Base-by-base conservation (phyloP, 2,888 invertebrate genomes). In the Calameuta pallipes region DNA sequence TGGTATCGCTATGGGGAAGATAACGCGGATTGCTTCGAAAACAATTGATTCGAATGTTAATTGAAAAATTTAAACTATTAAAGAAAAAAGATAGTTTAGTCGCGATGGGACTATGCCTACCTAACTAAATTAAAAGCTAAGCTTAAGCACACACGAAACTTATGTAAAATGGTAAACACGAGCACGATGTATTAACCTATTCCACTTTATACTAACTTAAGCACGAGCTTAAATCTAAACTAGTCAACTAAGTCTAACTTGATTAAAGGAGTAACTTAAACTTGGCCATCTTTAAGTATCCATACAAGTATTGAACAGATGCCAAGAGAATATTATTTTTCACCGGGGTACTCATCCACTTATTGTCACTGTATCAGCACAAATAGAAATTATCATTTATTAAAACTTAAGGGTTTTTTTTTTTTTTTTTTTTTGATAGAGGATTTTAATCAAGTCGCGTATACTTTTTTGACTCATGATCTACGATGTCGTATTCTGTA, bases 271-370 rank as follows among this genome's bases (percentile, higher is more conserved):
- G 78, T 78, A 76, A 78, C 73, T 69, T 3, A 73, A 73, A 36
- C 76, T 68, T 31, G 56, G 41, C 73, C 73, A 41, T 68, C 68
- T 56, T 69, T 73, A n/a, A 41, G 70, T 33, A 73, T 30, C 71
- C 71, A 69, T 71, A 71, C 3, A 34, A 74, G 35, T 6, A 76
- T 71, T 75, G 75, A 69, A 30, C 34, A 30, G 75, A 34, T 31
- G 71, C 12, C 75, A 35, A 71, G 6, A 71, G 75, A 74, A 31
- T 70, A 36, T 76, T 34, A 36, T 76, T 76, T 76, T 77, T 77
- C 74, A 79, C 79, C 79, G 79, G 79, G 79, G 74, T 79, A 79
- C 76, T 79, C 79, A 79, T 79, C 79, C 79, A 73, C 76, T 79
- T 79, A 79, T 79, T 79, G 79, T 79, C 74, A 77, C 56, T 76